Evolutionary conservation across 2,113 vertebrate genomes (phyloP), one percentile per base, ranked within the genome.

Genomic region (Malaclemys terrapin): DNA sequence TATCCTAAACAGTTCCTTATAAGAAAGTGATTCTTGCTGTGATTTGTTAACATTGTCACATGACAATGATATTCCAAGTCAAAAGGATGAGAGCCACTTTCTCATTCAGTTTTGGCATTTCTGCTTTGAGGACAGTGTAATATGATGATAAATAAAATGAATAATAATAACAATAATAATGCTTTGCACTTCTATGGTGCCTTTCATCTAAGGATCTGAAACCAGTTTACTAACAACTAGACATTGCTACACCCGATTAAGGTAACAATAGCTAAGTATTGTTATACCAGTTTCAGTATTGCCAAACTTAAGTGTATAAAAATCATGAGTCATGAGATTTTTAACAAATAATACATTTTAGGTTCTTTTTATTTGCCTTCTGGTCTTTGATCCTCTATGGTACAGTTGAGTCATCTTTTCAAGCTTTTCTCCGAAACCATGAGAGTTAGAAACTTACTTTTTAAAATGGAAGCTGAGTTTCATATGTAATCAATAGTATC

Each of bases 311-410:
- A 19, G 54, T 90, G 89, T 59, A 93, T 91, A 94, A 56, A 96
- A 91, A 93, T 86, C 56, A 91, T 0, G 38, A 95, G 35, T 91
- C 85, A 93, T 80, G 89, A 95, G 81, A 56, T 8, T 50, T 54
- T 42, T 93, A 86, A 93, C 92, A 93, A 94, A 94, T 89, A 96
- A 93, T 94, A 88, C 69, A 93, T 93, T 59, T 35, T 10, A 35
- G 86, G 31, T 16, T 62, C 27, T 65, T 52, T 17, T 69, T n/a
- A 19, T 72, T 93, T 96, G 69, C 82, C 80, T 79, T 56, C 93
- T 87, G 81, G 10, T 47, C 91, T 93, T 93, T 82, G 80, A 89
- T 50, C 31, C 92, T 42, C 25, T 76, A 8, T 24, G 87, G 57
- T 22, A 85, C 2, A 3, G 1, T 1, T 6, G 59, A 42, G 35